A percentile compares a stretch with the other conserved stretches of the same genome.
Conservation (phyloP, 2,888 invertebrate genomes). For the Dasysyrphus tricinctus region DNA sequence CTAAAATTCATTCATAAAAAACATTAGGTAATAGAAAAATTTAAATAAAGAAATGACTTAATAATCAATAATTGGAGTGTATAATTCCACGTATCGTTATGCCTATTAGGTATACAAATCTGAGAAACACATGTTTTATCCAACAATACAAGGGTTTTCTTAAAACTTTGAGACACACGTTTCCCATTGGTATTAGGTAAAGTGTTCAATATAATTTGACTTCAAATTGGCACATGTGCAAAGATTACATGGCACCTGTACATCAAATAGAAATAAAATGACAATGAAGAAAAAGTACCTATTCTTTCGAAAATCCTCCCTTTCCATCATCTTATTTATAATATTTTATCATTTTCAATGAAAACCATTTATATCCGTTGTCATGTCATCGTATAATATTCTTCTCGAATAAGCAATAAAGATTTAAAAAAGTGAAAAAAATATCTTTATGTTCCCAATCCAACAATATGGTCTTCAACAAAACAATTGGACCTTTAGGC, state of each 20-base stretch:
- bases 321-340: not conserved
- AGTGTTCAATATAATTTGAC: constrained; percentile 19
- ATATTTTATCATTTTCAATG: constrained; percentile 35
- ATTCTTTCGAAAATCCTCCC: not conserved
- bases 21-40: too few relatives aligned
- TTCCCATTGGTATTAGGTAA: not conserved
- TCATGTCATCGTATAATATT: constrained; percentile 21
- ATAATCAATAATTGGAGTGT: too few relatives aligned
- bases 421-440: constrained; percentile 32
- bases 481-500: constrained; percentile 65
- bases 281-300: constrained; percentile 5
- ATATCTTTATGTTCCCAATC: constrained; percentile 20
- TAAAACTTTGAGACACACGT: constrained; percentile 11
- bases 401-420: constrained; percentile 43
- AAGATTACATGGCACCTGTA: constrained; percentile 15
- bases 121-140: too few relatives aligned
- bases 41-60: too few relatives aligned
- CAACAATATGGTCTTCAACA: constrained; percentile 49
- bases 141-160: too few relatives aligned
- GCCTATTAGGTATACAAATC: too few relatives aligned
- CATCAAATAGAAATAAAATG: constrained; percentile 34
- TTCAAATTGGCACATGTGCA: constrained; percentile 25
- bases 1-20: too few relatives aligned
- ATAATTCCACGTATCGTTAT: too few relatives aligned
- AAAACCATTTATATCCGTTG: constrained; percentile 36